A percentile compares a stretch with the other conserved stretches of the same genome.
These are phyloP conservation scores for Colius striatus DNA, from an alignment of 2,113 vertebrate species.

Conservation along the genomic window DNA sequence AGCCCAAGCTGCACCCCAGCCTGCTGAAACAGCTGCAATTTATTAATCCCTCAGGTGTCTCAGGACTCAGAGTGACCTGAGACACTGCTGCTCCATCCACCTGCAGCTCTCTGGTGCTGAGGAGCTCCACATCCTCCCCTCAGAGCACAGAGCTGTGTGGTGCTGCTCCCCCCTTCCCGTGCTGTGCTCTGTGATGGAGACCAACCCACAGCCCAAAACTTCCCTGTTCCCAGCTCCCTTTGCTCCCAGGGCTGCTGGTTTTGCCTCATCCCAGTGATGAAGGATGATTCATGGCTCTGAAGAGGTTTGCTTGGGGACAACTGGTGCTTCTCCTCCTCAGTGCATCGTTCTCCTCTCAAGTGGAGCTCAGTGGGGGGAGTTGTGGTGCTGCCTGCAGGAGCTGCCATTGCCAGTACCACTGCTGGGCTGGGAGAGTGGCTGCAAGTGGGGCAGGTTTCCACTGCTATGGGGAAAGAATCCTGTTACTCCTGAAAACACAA, in stretches of 20 bases:
- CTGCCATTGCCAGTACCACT: rapidly evolving
- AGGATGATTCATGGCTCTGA: not conserved
- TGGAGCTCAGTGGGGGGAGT: not conserved
- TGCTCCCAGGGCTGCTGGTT: rapidly evolving
- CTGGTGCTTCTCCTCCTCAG: not conserved
- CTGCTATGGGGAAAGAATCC: not conserved
- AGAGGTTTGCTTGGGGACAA: not conserved
- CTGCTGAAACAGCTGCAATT: not conserved
- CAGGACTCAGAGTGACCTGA: not conserved
- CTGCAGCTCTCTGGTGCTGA: rapidly evolving
- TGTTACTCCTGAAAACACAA: not conserved
- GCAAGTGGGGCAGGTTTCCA: not conserved
- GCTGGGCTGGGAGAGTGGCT: not conserved
- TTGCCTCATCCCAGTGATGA: not conserved
- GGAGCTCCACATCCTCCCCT: not conserved
- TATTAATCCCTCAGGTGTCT: rapidly evolving
- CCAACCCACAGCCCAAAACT: rapidly evolving
- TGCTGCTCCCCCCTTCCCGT: not conserved
- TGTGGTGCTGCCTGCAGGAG: not conserved
- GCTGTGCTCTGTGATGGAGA: rapidly evolving
- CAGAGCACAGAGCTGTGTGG: rapidly evolving
- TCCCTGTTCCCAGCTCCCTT: not conserved
- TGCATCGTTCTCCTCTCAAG: not conserved
- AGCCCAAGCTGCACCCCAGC: not conserved
- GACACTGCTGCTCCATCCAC: not conserved